phyloP scores from a whole-genome alignment of 2,113 vertebrate genomes.

The Entomyzon cyanotis region DNA sequence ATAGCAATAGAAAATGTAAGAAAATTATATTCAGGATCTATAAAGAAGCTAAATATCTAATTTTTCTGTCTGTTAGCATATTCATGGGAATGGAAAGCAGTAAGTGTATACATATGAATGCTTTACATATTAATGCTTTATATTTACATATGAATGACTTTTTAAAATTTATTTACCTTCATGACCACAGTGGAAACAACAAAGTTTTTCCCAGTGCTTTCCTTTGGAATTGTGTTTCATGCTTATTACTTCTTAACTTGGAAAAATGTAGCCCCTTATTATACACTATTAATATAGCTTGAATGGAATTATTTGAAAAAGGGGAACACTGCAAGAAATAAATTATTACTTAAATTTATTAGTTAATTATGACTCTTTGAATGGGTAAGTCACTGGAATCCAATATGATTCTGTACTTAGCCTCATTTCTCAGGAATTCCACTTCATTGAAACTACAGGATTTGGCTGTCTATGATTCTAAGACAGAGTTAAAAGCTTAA shows the following conservation, averaged over 20 bases:
- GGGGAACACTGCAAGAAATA: background rate
- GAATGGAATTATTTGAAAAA: background rate
- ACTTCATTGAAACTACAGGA: background rate
- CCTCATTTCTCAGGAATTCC: background rate
- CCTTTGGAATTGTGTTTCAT: fast-evolving
- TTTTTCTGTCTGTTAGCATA: background rate
- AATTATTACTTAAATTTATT: background rate
- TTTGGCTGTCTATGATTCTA: background rate
- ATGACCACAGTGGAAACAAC: background rate
- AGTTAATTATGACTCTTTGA: background rate
- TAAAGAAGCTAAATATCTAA: background rate
- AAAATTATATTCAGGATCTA: background rate
- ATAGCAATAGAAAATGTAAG: background rate
- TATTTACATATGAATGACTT: too few species aligned
- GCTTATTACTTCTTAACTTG: background rate
- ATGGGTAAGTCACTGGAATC: background rate
- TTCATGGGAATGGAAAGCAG: background rate
- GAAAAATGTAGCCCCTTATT: background rate
- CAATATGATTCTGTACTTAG: background rate
- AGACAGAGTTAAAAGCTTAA: background rate
- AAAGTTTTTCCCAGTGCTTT: background rate
- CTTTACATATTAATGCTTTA: background rate
- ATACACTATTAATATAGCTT: background rate
- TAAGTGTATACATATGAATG: background rate
- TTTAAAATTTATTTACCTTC: background rate